phyloP scores from a whole-genome alignment of 2,797 vertebrate species.

The Chiroxiphia lanceolata region DNA sequence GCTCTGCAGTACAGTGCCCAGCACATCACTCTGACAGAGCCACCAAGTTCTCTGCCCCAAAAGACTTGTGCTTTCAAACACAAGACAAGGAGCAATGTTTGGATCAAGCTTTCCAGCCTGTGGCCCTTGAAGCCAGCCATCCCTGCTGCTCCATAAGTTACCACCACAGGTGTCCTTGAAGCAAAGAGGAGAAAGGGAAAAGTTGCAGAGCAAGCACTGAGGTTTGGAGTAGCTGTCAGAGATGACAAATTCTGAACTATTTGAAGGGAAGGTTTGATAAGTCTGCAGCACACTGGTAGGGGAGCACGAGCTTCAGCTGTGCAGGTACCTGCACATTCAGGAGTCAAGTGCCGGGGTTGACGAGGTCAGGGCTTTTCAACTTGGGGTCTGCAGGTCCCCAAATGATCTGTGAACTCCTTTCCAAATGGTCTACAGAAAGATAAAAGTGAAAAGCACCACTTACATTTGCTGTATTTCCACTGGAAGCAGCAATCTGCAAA shows the following conservation, averaged over 20 bases:
- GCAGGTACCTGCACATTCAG: neutral
- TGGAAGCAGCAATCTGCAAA: neutral
- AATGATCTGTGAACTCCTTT: neutral
- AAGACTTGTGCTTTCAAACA: neutral
- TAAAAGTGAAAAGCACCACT: neutral
- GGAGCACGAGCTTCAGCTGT: neutral
- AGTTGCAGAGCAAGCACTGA: neutral
- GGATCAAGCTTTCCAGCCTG: neutral
- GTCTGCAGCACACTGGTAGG: neutral
- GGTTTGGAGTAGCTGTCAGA: neutral
- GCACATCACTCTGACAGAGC: neutral
- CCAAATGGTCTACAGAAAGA: neutral
- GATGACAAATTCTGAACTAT: neutral
- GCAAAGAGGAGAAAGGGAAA: neutral
- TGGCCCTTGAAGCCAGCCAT: neutral
- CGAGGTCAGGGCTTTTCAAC: neutral
- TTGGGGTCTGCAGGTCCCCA: neutral
- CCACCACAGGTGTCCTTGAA: neutral
- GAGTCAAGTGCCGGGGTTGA: neutral
- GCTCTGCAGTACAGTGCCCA: neutral
- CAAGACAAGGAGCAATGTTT: neutral
- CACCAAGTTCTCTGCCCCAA: neutral
- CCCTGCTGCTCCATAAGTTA: neutral
- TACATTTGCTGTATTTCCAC: neutral
- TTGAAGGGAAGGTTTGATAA: neutral